Base-by-base conservation (phyloP, 2,888 invertebrate species). In the Drosophila pullipes region DNA sequence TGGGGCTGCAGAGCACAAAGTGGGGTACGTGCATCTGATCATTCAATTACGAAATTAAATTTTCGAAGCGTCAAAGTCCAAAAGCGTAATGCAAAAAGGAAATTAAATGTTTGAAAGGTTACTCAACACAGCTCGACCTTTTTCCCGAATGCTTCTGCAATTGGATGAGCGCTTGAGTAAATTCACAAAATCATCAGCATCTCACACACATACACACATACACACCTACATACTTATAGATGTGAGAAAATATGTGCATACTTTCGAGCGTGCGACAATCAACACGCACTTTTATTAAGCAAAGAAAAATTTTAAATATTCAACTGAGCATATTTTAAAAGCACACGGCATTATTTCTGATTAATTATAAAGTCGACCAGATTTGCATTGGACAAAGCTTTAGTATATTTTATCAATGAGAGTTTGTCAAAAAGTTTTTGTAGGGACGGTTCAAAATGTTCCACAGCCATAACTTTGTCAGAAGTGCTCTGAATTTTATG, bases 31-130 rank as follows among this genome's bases (percentile, higher is more conserved):
- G 33, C 30, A 61, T 57, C 52, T 31, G 76, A 78, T 77, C 65
- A 53, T 84, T 86, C 85, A 85, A 85, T 89, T 89, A 85, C 74
- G 71, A 83, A 86, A 89, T 85, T 83, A 89, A 72, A 79, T 86
- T 88, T 69, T 35, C 22, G 53, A 67, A 67, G 67, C 63, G 37
- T 16, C 30, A 62, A 58, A 58, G 30, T 33, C 57, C 61, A 59
- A 53, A 11, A n/a, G 58, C 33, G 39, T 69, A 70, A 65, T 61
- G 50, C 31, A 62, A 69, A 74, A 69, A 54, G 67, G 60, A 72
- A 81, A 72, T 72, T 64, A 75, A 81, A 74, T 70, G 53, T 76
- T 76, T 74, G 50, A 69, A 70, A 69, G 62, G 63, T 55, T 69
- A 35, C 31, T 37, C 41, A 33, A 41, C 55, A 52, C 25, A 39